Conservation (phyloP, 2,797 vertebrate species). For the Sebastes nivosus region DNA sequence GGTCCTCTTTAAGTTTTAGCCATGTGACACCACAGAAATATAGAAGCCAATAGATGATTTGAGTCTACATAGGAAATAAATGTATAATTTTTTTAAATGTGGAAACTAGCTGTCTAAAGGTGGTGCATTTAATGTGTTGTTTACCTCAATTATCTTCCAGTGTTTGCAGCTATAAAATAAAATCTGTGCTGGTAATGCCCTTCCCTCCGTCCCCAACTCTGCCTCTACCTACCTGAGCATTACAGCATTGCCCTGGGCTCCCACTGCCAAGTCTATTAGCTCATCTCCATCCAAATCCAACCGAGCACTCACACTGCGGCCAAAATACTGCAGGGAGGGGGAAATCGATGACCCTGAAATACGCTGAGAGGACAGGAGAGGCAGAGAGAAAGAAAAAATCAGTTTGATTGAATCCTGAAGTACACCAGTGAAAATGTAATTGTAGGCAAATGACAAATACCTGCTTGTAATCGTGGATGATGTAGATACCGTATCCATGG, state of each 20-base stretch:
- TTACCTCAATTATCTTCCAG: neutral
- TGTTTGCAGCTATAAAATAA: neutral
- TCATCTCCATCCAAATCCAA: slow-evolving; percentile 91
- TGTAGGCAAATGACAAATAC: slow-evolving; percentile 57
- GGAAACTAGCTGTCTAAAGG: neutral
- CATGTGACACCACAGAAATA: neutral
- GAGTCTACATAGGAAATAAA: neutral
- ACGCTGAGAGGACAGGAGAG: slow-evolving; percentile 76
- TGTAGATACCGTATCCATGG: slow-evolving; percentile 82
- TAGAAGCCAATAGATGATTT: neutral
- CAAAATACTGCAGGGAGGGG: slow-evolving; percentile 88
- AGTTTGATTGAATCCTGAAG: slow-evolving; percentile 8
- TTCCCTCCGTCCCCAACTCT: neutral
- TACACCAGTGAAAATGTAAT: neutral
- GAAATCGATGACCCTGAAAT: slow-evolving; percentile 85
- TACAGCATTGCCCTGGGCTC: slow-evolving; percentile 89
- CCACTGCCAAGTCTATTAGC: slow-evolving; percentile 91
- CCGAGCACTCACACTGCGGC: slow-evolving; percentile 88
- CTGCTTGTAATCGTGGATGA: slow-evolving; percentile 86
- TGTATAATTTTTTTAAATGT: neutral
- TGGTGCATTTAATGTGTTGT: neutral
- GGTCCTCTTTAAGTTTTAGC: neutral
- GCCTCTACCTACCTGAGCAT: slow-evolving; percentile 86
- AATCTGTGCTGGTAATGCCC: neutral
- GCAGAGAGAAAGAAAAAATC: neutral